These are phyloP conservation scores for Callospermophilus lateralis DNA, from an alignment of 2,113 vertebrate species.

Conservation along the genomic window DNA sequence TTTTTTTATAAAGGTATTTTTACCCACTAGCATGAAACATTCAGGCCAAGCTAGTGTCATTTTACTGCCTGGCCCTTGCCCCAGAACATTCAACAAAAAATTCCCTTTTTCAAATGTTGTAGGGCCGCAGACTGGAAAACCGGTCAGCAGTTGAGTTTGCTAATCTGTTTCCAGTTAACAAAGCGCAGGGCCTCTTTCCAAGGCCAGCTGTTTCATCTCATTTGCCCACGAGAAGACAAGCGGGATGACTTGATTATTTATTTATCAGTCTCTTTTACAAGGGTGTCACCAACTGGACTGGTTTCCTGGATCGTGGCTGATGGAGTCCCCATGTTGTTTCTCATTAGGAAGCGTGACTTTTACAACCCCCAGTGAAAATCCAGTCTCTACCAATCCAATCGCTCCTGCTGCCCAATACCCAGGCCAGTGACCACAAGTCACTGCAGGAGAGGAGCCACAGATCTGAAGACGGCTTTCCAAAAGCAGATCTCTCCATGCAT, in stretches of 20 bases:
- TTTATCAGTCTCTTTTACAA: constrained; percentile 75
- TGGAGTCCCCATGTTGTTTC: constrained; percentile 28
- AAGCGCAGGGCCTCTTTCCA: constrained; percentile 82
- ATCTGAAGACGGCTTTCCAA: background rate
- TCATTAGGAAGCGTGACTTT: constrained; percentile 73
- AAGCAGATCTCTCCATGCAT: background rate
- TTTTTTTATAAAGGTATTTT: constrained; percentile 65
- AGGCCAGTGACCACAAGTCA: background rate
- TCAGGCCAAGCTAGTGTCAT: constrained; percentile 62
- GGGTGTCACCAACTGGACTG: constrained; percentile 74
- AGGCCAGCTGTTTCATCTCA: constrained; percentile 86
- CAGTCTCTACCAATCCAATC: background rate
- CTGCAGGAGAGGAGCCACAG: background rate
- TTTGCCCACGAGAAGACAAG: constrained; percentile 66
- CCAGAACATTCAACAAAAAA: constrained; percentile 68
- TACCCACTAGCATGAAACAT: constrained; percentile 81
- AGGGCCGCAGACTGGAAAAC: constrained; percentile 84
- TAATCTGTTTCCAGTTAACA: constrained; percentile 87
- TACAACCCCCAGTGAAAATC: constrained; percentile 32
- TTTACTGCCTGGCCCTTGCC: constrained; percentile 59
- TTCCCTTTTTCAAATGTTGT: constrained; percentile 75
- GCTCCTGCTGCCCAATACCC: background rate
- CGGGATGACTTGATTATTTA: constrained; percentile 69
- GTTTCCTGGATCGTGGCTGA: constrained; percentile 76
- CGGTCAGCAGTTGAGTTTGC: constrained; percentile 81